Evolutionary conservation across 2,888 invertebrate genomes (phyloP).

Genomic region (Tipula confusa): DNA sequence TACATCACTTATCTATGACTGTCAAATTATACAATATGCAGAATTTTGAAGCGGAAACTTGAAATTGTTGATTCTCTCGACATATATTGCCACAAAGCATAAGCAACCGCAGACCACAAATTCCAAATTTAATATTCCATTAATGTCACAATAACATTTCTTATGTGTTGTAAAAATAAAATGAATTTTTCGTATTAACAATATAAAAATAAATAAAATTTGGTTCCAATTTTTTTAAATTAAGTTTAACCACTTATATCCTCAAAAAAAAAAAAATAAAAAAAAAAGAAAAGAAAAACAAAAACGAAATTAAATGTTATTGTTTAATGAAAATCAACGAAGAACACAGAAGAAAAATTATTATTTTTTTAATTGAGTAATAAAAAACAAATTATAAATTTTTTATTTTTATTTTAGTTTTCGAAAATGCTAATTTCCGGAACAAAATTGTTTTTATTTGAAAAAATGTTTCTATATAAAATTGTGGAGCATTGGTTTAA

Average conservation of each 20-base stretch:
- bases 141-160: neutral
- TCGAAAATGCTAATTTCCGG: neutral
- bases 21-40: no score
- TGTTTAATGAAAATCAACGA: neutral
- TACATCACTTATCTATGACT: no score
- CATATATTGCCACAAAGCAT: neutral
- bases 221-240: neutral
- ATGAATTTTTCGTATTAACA: neutral
- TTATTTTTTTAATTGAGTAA: neutral
- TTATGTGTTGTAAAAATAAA: neutral
- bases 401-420: neutral
- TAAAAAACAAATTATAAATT: neutral
- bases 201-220: neutral
- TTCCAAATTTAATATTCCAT: neutral
- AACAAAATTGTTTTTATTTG: neutral
- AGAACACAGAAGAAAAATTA: neutral
- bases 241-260: neutral
- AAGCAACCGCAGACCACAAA: neutral
- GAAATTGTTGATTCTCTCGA: neutral
- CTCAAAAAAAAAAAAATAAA: neutral
- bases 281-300: neutral
- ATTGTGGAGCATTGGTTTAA: neutral
- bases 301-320: neutral
- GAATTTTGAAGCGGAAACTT: neutral
- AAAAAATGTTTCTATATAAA: neutral